Base-by-base conservation (phyloP, 2,888 invertebrate species). In the Lathronympha strigana region DNA sequence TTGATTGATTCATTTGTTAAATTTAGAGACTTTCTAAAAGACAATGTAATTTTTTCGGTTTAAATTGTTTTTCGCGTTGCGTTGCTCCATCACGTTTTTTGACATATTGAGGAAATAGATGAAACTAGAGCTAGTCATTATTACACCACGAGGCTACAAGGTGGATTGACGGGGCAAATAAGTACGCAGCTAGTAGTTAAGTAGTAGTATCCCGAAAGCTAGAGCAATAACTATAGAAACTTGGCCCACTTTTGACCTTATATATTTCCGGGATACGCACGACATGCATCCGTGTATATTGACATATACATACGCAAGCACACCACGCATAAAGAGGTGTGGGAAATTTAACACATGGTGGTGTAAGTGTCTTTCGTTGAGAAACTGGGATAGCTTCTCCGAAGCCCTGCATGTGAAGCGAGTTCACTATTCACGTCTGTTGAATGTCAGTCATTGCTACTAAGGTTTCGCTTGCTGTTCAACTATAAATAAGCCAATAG, bases 301-400 rank as follows among this genome's bases (percentile, higher is more conserved):
- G 43, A 57, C 31, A 43, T 5, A 9, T 43, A 17, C 17, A 43
- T n/a, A 11, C 43, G 31, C 15, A 13, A 11, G 43, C 43, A 43
- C 57, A 33, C 33, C 31, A 33, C 21, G 31, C 19, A 57, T 57
- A 45, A 57, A 45, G 57, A 57, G 31, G 43, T 57, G 57, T 57
- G 57, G 43, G 57, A 57, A 55, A 55, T 43, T 43, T 43, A 28
- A 55, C 55, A 57, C 43, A 57, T 25, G 57, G 21, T 36, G 31
- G 55, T 9, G 43, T 57, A 31, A 19, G 57, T 21, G 57, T 45
- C 31, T 55, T 55, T 31, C 57, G 31, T 57, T 4, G 43, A 45
- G 57, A 31, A 28, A 55, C 31, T 31, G 57, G 43, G 43, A 45
- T 55, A 55, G 19, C 4, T 57, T 45, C 57, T 21, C 11, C 19